Evolutionary conservation across 2,888 invertebrate species (phyloP).

Genomic region (Synanthedon vespiformis): DNA sequence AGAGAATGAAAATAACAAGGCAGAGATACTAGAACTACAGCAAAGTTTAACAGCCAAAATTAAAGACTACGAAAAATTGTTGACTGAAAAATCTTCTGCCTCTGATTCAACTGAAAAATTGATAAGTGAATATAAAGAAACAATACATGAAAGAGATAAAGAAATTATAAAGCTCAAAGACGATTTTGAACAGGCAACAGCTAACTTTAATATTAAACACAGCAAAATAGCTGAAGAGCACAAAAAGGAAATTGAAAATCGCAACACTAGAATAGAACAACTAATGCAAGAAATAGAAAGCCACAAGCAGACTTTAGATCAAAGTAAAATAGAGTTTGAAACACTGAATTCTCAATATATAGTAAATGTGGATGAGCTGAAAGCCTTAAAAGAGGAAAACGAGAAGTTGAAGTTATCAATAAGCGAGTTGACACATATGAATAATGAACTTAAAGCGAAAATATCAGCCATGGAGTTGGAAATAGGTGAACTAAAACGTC

Average conservation of each 20-base stretch:
- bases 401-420: conserved; percentile 49
- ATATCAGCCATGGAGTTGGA: conserved; percentile 62
- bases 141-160: conserved; percentile 66
- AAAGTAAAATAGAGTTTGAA: conserved; percentile 59
- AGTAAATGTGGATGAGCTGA: conserved; percentile 49
- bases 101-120: conserved; percentile 49
- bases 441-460: conserved; percentile 45
- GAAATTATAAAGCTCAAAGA: conserved; percentile 63
- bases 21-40: conserved; percentile 50
- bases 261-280: conserved; percentile 61
- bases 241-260: conserved; percentile 61
- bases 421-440: conserved; percentile 45
- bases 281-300: conserved; percentile 60
- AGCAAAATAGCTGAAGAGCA: conserved; percentile 64
- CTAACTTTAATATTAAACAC: conserved; percentile 60
- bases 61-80: conserved; percentile 48
- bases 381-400: conserved; percentile 52
- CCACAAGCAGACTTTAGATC: conserved; percentile 54
- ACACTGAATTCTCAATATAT: conserved; percentile 56
- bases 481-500: conserved; percentile 70
- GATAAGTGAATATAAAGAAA: conserved; percentile 56
- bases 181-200: conserved; percentile 58
- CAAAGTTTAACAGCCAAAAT: conserved; percentile 45
- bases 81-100: conserved; percentile 45
- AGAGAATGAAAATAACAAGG: conserved; percentile 50